Evolutionary conservation across 2,113 vertebrate species (phyloP).

Genomic region (Chionis minor): DNA sequence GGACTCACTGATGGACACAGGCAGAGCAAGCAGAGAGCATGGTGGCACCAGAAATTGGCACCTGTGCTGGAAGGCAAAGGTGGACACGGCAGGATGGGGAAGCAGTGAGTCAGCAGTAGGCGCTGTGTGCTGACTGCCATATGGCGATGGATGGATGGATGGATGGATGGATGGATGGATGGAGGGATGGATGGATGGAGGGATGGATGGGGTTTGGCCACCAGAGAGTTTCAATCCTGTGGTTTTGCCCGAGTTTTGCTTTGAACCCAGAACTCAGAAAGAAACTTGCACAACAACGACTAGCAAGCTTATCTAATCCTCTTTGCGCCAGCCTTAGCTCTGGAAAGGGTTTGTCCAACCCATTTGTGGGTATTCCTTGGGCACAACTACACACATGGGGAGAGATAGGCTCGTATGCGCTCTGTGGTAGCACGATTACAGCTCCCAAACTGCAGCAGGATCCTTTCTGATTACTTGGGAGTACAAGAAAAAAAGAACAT

Average conservation of each 20-base stretch:
- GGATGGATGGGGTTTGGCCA: background rate
- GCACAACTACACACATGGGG: background rate
- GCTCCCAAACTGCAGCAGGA: background rate
- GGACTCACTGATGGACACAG: background rate
- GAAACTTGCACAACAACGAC: background rate
- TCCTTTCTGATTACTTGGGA: background rate
- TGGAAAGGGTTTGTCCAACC: background rate
- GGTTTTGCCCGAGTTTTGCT: background rate
- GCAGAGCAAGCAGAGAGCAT: rapidly evolving
- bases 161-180: no score
- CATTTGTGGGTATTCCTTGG: background rate
- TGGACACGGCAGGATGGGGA: background rate
- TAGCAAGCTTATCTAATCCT: background rate
- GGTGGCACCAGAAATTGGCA: background rate
- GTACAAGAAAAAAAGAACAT: background rate
- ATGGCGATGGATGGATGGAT: background rate
- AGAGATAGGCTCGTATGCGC: background rate
- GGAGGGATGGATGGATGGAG: no score
- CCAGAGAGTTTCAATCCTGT: background rate
- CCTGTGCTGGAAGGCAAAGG: background rate
- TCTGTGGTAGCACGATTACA: background rate
- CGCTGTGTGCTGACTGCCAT: rapidly evolving
- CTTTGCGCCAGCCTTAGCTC: background rate
- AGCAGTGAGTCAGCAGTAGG: background rate
- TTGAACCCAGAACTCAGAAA: background rate